Evolutionary conservation across 1,140 invertebrate species (phyloP), one percentile per base, ranked within the genome.

Genomic region (Drosophila littoralis): DNA sequence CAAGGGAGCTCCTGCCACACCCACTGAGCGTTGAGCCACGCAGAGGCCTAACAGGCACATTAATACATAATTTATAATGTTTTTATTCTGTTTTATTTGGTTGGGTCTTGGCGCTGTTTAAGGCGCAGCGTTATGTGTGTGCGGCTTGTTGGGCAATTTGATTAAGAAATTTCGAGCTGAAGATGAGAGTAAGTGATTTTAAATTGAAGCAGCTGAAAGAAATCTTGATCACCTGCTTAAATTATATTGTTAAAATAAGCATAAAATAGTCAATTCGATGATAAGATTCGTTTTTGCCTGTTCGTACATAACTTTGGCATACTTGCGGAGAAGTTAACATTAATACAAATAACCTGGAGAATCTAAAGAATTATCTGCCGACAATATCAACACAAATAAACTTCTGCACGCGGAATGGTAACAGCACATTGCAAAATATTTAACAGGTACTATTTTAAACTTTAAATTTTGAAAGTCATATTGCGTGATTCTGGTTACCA

Each of bases 51-150:
- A 84, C 80, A 75, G 84, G 80, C 84, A 89, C 84, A 89, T 89
- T 89, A 89, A 89, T 89, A 89, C 84, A 89, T 89, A 89, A 89
- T 89, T 89, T 89, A 89, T 89, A 90, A 89, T 89, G 84, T 89
- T 89, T 89, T 89, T 82, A 88, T 89, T 78, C 67, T 55, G 64
- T 83, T 83, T 64, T 85, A 66, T 85, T 57, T 40, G 32, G 13
- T 57, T 69, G 32, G 33, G n/a, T 8, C 79, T 78, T 71, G 17
- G 54, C 60, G 28, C 70, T 69, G 64, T 74, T 54, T 68, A 73
- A 74, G 69, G 35, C 46, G 57, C 33, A 35, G 35, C 43, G 42
- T 32, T 58, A 50, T 81, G 79, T 79, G 70, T 10, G 57, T 28
- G 50, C 6, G 32, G 42, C 42, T 42, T 57, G 61, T 36, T 8